Percentiles rank a stretch among this genome's conserved stretches.
Conservation (phyloP, 1,140 invertebrate genomes). For the Drosophila pachea region DNA sequence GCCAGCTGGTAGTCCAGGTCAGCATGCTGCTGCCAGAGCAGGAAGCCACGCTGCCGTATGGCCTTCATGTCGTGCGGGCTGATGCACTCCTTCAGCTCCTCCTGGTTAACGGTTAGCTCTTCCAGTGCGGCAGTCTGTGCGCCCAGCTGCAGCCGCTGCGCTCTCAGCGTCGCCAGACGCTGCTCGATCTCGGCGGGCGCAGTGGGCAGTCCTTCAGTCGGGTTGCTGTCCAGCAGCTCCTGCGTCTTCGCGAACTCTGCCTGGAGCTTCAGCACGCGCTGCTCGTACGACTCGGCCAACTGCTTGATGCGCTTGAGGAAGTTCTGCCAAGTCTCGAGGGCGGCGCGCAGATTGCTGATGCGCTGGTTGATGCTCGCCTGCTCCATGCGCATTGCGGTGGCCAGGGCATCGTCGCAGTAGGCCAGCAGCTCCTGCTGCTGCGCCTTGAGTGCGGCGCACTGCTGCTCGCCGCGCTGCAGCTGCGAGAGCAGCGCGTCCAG, state of each 20-base stretch:
- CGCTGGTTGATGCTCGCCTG: conserved; percentile 87
- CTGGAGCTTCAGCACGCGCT: conserved; percentile 81
- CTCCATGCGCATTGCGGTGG: conserved; percentile 88
- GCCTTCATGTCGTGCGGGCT: conserved; percentile 92
- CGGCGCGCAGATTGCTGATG: conserved; percentile 87
- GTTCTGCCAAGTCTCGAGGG: conserved; percentile 89
- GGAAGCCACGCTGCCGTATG: conserved; percentile 87
- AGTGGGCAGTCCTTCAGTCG: conserved; percentile 75
- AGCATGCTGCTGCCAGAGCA: conserved; percentile 87
- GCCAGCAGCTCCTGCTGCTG: conserved; percentile 86
- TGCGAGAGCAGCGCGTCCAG: conserved; percentile 85
- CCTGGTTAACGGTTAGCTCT: conserved; percentile 85
- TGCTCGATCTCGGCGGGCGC: conserved; percentile 80
- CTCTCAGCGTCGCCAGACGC: conserved; percentile 82
- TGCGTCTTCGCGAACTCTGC: conserved; percentile 82
- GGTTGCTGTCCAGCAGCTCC: conserved; percentile 79
- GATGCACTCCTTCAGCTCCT: conserved; percentile 90
- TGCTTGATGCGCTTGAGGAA: conserved; percentile 84
- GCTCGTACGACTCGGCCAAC: conserved; percentile 82
- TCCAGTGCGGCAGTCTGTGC: conserved; percentile 83
- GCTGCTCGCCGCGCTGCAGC: conserved; percentile 84
- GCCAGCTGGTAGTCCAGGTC: conserved; percentile 89
- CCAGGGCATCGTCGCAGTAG: conserved; percentile 87
- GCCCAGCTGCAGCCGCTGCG: conserved; percentile 81
- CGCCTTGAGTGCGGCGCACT: conserved; percentile 82